A percentile compares a stretch with the other conserved stretches of the same genome.
These are phyloP conservation scores for Drosophila saltans DNA, from an alignment of 1,140 invertebrate species.

Conservation along the genomic window DNA sequence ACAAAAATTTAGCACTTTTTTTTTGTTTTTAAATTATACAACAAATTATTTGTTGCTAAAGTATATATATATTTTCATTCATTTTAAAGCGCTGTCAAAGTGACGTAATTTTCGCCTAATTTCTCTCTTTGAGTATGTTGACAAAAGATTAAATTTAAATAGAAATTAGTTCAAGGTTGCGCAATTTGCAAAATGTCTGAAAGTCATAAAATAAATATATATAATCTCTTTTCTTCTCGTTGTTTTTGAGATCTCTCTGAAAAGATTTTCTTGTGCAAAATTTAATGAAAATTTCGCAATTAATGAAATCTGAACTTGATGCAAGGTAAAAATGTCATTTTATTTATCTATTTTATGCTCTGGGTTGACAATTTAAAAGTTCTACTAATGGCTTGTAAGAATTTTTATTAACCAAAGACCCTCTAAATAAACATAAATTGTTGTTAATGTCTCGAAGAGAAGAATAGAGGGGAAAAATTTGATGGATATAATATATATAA, in stretches of 20 bases:
- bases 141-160: conserved; percentile 78
- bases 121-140: conserved; percentile 38
- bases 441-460: conserved; percentile 21
- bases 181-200: conserved; percentile 66
- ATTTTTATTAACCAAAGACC: conserved; percentile 33
- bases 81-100: conserved; percentile 31
- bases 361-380: conserved; percentile 49
- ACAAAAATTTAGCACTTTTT: too few relatives aligned
- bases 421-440: conserved; percentile 42
- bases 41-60: conserved; percentile 21
- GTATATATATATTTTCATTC: conserved; percentile 30
- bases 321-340: conserved; percentile 51
- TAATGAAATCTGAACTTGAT: conserved; percentile 52
- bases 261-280: conserved; percentile 13
- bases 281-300: conserved; percentile 28
- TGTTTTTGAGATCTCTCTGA: conserved; percentile 29
- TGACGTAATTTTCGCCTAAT: conserved; percentile 60
- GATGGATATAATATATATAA: too few relatives aligned
- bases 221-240: conserved; percentile 7
- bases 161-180: conserved; percentile 80
- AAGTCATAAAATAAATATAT: conserved; percentile 35
- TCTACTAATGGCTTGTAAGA: conserved; percentile 54
- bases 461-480: background rate
- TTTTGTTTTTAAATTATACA: conserved; percentile 13
- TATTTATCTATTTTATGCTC: conserved; percentile 29